Evolutionary conservation across 2,797 vertebrate genomes (phyloP), one percentile per base, ranked within the genome.

Genomic region (Okamejei kenojei): DNA sequence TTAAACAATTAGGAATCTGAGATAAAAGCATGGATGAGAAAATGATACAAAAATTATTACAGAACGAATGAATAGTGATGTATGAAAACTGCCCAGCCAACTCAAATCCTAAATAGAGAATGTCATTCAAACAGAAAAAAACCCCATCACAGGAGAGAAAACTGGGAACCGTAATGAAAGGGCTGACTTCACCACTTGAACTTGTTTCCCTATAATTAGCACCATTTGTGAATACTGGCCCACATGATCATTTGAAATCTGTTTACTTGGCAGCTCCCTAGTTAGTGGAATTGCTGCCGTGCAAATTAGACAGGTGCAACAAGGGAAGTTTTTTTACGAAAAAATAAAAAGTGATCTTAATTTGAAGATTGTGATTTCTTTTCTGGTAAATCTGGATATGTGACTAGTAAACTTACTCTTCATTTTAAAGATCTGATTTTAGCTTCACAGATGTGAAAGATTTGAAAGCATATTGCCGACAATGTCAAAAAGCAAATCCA

Each of bases 261-360:
- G 90, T 91, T 91, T 91, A 90, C 68, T 90, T 90, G 90, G 90
- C 90, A 10, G 68, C 32, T 91, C 68, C 73, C 68, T 54, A 38
- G 63, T 74, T 71, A 71, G 71, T 91, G 90, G 90, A 73, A 91
- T 71, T 91, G 88, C 88, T 45, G 10, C 45, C 26, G 65, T 91
- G 90, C 90, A 74, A 91, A 91, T 91, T 91, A 91, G 90, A 91
- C 32, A 91, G 90, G 90, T 91, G 90, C 74, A 91, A 91, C 65
- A 71, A 91, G 90, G 38, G 35, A 32, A 45, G 35, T 73, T 29
- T 91, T 45, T 79, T 79, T 29, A 10, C 13, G 29, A 45, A 45
- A 91, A 91, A 91, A 74, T 74, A 74, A 38, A 74, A 91, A 91
- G 71, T 91, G 10, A 86, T 86, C 61, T 74, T 91, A 74, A 73